A percentile compares a stretch with the other conserved stretches of the same genome.
Evolutionary conservation across 2,113 vertebrate genomes (phyloP).

Genomic region (Equus przewalskii): DNA sequence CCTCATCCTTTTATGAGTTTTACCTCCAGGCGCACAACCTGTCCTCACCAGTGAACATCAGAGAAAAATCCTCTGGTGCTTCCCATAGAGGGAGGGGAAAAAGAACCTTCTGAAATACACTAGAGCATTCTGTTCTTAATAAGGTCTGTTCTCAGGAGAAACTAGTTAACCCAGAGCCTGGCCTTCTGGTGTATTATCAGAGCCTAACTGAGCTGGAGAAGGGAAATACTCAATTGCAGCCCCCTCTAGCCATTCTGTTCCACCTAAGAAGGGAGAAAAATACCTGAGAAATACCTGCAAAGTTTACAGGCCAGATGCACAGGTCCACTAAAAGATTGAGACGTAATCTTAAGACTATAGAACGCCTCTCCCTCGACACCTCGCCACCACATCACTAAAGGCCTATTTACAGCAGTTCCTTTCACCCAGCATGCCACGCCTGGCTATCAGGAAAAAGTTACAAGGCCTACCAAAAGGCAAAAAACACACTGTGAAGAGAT

Average conservation of each 20-base stretch:
- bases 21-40: background rate
- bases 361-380: fast-evolving
- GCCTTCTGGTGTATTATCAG: background rate
- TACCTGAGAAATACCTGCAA: background rate
- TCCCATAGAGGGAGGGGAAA: background rate
- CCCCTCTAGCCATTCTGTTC: background rate
- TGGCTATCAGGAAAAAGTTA: background rate
- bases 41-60: background rate
- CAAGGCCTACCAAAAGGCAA: background rate
- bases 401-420: too few relatives aligned
- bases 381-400: background rate
- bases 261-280: background rate
- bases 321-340: background rate
- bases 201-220: background rate
- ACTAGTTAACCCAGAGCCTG: background rate
- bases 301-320: background rate
- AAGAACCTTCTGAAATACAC: background rate
- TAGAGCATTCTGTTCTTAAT: background rate
- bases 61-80: background rate
- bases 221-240: background rate
- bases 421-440: background rate
- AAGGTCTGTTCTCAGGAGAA: background rate
- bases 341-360: background rate
- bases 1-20: background rate
- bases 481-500: background rate